Percentiles rank a stretch among this genome's conserved stretches.
phyloP scores from a whole-genome alignment of 1,140 invertebrate genomes.

The Drosophila neocordata region DNA sequence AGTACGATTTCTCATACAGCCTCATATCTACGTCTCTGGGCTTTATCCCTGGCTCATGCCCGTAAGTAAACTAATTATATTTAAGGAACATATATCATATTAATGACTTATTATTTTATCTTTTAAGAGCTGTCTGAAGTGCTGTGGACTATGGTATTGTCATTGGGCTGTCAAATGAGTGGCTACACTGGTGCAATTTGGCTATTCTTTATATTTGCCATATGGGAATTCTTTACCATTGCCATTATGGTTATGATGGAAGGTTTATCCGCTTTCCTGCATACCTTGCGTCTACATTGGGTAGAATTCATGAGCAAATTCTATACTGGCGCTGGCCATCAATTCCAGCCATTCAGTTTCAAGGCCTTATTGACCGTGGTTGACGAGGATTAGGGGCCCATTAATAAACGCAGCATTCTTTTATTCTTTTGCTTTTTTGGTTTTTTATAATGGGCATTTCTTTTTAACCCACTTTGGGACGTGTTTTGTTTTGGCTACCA shows the following conservation, averaged over 20 bases:
- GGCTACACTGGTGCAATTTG: constrained; percentile 75
- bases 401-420: constrained; percentile 70
- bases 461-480: constrained; percentile 59
- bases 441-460: background rate
- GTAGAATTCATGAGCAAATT: constrained; percentile 99
- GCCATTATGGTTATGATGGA: constrained; percentile 98
- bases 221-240: constrained; percentile 95
- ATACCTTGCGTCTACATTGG: constrained; percentile 99
- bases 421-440: background rate
- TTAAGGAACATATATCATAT: background rate
- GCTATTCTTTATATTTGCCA: constrained; percentile 90
- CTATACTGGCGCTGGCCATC: constrained; percentile 93
- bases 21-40: constrained; percentile 99
- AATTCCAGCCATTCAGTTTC: constrained; percentile 97
- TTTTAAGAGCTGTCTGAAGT: constrained; percentile 94
- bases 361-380: constrained; percentile 89
- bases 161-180: constrained; percentile 52
- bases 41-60: constrained; percentile 97
- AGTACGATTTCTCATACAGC: constrained; percentile 99
- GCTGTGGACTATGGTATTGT: constrained; percentile 95
- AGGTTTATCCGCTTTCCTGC: constrained; percentile 98
- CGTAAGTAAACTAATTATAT: constrained; percentile 90
- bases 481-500: constrained; percentile 39
- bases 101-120: constrained; percentile 37
- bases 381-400: constrained; percentile 64